Conservation (phyloP, 1,140 invertebrate genomes). For the Drosophila malerkotliana region DNA sequence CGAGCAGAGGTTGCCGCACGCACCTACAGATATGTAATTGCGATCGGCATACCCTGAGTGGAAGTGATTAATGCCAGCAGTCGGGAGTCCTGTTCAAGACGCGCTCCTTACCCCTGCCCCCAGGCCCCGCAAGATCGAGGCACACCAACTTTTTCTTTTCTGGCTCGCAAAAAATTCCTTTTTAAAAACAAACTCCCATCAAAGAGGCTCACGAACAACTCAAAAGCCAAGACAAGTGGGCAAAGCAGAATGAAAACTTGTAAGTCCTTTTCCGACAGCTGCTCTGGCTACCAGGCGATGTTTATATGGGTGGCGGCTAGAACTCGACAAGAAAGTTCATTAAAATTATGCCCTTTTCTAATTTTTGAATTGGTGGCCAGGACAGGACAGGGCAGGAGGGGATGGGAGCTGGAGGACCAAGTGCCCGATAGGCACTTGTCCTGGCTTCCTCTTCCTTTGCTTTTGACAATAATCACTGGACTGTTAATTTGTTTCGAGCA, state of each 20-base stretch:
- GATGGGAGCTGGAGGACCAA: conserved; percentile 5
- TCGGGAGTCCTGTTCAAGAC: background rate
- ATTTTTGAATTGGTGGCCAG: conserved; percentile 57
- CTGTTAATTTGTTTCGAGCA: conserved; percentile 76
- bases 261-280: conserved; percentile 80
- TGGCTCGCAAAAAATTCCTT: conserved; percentile 24
- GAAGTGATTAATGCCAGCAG: conserved; percentile 57
- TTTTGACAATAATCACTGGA: conserved; percentile 82
- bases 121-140: conserved; percentile 19
- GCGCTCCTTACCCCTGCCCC: background rate
- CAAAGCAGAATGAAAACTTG: conserved; percentile 56
- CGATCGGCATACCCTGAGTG: conserved; percentile 49
- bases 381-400: background rate
- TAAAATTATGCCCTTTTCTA: conserved; percentile 83
- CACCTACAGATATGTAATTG: conserved; percentile 60
- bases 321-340: conserved; percentile 72
- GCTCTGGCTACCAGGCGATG: conserved; percentile 57
- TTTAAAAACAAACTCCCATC: conserved; percentile 52
- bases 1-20: conserved; percentile 11
- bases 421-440: conserved; percentile 69
- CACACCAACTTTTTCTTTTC: conserved; percentile 32
- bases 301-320: conserved; percentile 26
- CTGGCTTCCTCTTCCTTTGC: conserved; percentile 67
- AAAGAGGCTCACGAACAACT: conserved; percentile 59
- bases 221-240: conserved; percentile 64